phyloP scores from a whole-genome alignment of 2,888 invertebrate genomes.

The Xanthorhoe spadicearia region DNA sequence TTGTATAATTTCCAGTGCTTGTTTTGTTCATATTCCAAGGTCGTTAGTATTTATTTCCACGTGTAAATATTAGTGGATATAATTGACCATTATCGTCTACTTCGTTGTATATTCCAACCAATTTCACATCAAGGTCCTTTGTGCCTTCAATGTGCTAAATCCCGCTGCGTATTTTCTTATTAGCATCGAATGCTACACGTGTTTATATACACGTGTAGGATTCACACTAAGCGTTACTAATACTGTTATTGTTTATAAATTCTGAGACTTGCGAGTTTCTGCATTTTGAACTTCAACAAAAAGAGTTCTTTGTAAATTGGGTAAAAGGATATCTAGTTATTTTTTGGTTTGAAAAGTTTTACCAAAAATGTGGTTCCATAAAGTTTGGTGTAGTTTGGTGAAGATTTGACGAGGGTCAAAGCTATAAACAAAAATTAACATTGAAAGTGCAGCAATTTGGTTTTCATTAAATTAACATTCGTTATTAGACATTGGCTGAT shows the following conservation, averaged over 20 bases:
- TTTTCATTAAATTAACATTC: too few relatives aligned
- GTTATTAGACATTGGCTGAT: too few relatives aligned
- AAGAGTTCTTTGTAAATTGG: too few relatives aligned
- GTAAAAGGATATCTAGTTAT: too few relatives aligned
- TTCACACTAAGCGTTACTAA: conserved; percentile 14
- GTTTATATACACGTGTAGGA: conserved; percentile 32
- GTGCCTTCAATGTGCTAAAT: conserved; percentile 8
- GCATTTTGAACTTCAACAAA: background rate
- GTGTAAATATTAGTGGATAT: background rate
- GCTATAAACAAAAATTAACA: too few relatives aligned
- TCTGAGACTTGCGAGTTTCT: background rate
- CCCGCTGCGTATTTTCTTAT: conserved; percentile 14
- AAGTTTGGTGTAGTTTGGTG: too few relatives aligned
- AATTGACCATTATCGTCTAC: background rate
- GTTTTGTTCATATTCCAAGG: background rate
- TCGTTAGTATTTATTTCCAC: background rate
- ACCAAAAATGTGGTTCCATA: too few relatives aligned
- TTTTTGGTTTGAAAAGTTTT: too few relatives aligned
- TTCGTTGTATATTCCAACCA: conserved; percentile 7
- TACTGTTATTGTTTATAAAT: conserved; percentile 15
- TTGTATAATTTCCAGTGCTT: background rate
- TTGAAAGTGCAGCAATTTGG: too few relatives aligned
- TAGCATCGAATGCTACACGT: conserved; percentile 26
- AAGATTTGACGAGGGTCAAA: too few relatives aligned
- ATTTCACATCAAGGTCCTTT: conserved; percentile 15